These are phyloP conservation scores for Oreochromis spilurus DNA, from an alignment of 2,113 vertebrate genomes.

Conservation along the genomic window DNA sequence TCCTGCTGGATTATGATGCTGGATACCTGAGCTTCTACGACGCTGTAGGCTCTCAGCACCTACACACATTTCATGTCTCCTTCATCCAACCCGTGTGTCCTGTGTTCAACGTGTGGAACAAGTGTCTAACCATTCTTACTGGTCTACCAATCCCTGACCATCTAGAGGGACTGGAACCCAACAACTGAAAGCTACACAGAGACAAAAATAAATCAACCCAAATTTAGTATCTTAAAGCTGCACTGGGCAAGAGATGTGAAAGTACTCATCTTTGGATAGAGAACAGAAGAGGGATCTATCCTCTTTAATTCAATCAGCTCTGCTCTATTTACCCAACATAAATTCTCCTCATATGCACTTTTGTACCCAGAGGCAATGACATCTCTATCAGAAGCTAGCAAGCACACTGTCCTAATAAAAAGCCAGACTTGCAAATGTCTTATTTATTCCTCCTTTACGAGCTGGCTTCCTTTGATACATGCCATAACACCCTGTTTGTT, in stretches of 20 bases:
- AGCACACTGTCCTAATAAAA: not conserved
- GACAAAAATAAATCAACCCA: not conserved
- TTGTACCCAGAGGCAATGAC: not conserved
- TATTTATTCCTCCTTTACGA: not conserved
- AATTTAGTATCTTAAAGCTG: constrained; percentile 14
- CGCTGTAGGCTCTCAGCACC: constrained; percentile 90
- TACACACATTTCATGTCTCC: constrained; percentile 90
- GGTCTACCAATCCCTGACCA: constrained; percentile 97
- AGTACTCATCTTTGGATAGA: not conserved
- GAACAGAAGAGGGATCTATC: not conserved
- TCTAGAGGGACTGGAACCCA: constrained; percentile 84
- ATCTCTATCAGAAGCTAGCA: not conserved
- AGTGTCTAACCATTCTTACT: constrained; percentile 94
- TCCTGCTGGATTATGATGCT: constrained; percentile 92
- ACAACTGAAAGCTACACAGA: constrained; percentile 59
- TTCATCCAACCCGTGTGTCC: constrained; percentile 94
- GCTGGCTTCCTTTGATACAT: not conserved
- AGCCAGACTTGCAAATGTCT: not conserved
- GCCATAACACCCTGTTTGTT: not conserved
- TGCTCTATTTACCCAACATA: not conserved
- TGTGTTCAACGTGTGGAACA: constrained; percentile 98
- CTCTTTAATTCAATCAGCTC: not conserved
- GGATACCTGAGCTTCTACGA: constrained; percentile 93
- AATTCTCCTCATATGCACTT: not conserved
- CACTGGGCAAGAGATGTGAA: not conserved